A percentile compares a stretch with the other conserved stretches of the same genome.
Conservation (phyloP, 1,140 invertebrate genomes). For the Trichomalopsis sarcophagae region DNA sequence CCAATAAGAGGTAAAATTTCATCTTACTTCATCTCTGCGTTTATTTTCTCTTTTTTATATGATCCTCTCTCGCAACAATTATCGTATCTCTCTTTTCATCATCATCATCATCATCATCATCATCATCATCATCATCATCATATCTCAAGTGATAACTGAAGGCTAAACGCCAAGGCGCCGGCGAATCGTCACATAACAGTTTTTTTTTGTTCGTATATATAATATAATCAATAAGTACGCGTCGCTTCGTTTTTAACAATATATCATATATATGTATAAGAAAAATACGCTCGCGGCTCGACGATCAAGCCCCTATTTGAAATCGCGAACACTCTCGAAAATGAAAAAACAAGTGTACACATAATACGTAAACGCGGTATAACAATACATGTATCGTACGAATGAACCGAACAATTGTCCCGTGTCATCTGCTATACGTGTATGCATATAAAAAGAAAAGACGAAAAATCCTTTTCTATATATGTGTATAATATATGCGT, state of each 20-base stretch:
- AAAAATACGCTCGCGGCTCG: constrained; percentile 45
- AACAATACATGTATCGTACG: too few relatives aligned
- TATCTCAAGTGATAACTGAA: constrained; percentile 38
- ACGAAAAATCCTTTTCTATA: background rate
- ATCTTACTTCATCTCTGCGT: constrained; percentile 27
- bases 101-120: background rate
- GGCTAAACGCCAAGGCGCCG: constrained; percentile 52
- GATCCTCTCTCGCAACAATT: background rate
- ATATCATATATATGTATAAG: constrained; percentile 40
- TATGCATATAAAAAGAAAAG: background rate
- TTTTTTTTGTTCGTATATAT: constrained; percentile 44
- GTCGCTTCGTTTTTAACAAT: constrained; percentile 48
- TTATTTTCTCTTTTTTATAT: constrained; percentile 9
- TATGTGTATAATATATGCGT: background rate
- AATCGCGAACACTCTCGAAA: constrained; percentile 17
- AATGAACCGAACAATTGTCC: too few relatives aligned
- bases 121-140: background rate
- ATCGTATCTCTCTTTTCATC: constrained; percentile 18
- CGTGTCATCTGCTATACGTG: background rate
- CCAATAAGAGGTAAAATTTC: constrained; percentile 28
- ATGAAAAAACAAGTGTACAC: background rate
- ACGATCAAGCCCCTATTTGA: constrained; percentile 30
- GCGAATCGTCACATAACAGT: constrained; percentile 50
- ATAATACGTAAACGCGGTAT: background rate
- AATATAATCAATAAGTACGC: constrained; percentile 50